A percentile compares a stretch with the other conserved stretches of the same genome.
phyloP scores from a whole-genome alignment of 2,113 vertebrate genomes.

The Melanocharis versteri region DNA sequence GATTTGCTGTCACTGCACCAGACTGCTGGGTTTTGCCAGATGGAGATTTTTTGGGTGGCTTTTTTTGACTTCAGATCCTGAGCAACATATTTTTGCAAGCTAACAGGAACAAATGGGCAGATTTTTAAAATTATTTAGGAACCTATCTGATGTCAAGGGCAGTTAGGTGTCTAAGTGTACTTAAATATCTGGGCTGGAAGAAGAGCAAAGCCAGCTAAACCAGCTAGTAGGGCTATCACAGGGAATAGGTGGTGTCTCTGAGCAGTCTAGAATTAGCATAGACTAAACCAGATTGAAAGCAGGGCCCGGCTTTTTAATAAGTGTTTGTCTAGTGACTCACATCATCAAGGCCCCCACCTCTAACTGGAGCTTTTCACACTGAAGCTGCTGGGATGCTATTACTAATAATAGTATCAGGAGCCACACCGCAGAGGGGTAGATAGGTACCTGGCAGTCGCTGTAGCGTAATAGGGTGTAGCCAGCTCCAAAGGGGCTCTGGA shows the following conservation, averaged over 20 bases:
- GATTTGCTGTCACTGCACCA: not conserved
- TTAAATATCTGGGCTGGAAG: conserved; percentile 18
- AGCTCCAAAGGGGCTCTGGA: conserved; percentile 53
- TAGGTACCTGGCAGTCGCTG: not conserved
- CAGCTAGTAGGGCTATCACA: conserved; percentile 22
- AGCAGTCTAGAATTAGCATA: conserved; percentile 22
- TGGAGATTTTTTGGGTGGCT: not conserved
- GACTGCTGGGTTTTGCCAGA: not conserved
- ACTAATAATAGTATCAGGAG: conserved; percentile 55
- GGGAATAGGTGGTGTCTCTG: conserved; percentile 28
- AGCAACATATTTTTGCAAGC: not conserved
- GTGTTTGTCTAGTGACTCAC: conserved; percentile 48
- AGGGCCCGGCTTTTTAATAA: conserved; percentile 46
- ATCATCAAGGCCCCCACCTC: conserved; percentile 31
- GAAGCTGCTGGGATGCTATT: conserved; percentile 27
- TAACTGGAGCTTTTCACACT: conserved; percentile 9
- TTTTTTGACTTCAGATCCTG: not conserved
- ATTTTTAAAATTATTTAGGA: not conserved
- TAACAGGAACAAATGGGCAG: not conserved
- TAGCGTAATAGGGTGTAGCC: not conserved
- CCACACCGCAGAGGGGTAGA: not conserved
- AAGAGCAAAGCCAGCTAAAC: conserved; percentile 52
- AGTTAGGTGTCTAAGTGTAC: not conserved
- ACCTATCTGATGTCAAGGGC: not conserved
- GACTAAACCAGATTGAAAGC: conserved; percentile 27